Conservation (phyloP, 2,797 vertebrate genomes). For the Poecilia velifera region DNA sequence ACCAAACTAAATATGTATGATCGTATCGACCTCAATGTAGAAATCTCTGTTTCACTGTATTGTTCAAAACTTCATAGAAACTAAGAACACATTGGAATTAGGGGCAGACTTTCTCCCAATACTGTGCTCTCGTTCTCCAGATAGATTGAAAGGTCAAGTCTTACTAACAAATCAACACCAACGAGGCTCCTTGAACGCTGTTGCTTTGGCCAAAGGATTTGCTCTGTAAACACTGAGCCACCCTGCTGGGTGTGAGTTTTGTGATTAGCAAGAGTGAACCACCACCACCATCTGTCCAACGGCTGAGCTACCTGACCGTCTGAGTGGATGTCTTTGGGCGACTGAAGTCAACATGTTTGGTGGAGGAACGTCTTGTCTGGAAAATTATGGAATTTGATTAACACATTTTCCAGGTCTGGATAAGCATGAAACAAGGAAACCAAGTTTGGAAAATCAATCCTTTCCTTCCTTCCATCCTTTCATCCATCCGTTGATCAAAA, state of each 20-base stretch:
- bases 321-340: constrained; percentile 30
- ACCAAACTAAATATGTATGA: neutral
- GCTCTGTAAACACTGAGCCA: constrained; percentile 49
- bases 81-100: neutral
- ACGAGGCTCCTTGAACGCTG: constrained; percentile 39
- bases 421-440: constrained; percentile 17
- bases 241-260: constrained; percentile 59
- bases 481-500: neutral
- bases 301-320: constrained; percentile 58
- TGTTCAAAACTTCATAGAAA: neutral
- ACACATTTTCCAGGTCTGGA: neutral
- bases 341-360: constrained; percentile 1
- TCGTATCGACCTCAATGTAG: neutral
- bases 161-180: constrained; percentile 20
- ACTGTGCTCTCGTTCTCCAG: constrained; percentile 4
- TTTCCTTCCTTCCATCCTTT: neutral
- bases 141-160: constrained; percentile 19
- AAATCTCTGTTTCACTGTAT: constrained; percentile 1
- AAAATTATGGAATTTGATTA: neutral
- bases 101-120: neutral
- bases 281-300: constrained; percentile 62
- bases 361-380: neutral
- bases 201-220: constrained; percentile 33
- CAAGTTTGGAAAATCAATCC: neutral
- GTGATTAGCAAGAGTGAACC: constrained; percentile 60